Base-by-base conservation (phyloP, 2,113 vertebrate species). In the Pteropus alecto region DNA sequence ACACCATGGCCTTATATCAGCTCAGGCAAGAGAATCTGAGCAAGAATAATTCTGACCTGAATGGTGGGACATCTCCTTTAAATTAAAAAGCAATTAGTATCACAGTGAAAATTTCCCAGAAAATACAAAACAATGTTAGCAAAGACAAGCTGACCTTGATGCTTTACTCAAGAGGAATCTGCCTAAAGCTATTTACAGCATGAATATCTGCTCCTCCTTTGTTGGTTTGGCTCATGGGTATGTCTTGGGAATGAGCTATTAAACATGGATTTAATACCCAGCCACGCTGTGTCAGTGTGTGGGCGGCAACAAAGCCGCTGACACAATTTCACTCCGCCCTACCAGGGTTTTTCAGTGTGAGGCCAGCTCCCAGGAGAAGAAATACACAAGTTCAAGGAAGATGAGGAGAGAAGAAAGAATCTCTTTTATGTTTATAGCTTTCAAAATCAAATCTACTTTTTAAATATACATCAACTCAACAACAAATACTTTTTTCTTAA, bases 221-320 rank as follows among this genome's bases (percentile, higher is more conserved):
- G 78, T n/a, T 78, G 78, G 68, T 56, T 92, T 96, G 96, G 92
- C 84, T 90, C 68, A 7, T 0, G 67, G 77, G 10, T 51, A 68
- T 51, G 56, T 58, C 87, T 60, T 88, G 95, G 97, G 96, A 98
- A 90, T 70, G 90, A 95, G 86, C 76, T 93, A 91, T 95, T 93
- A 90, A 95, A 73, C 46, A 30, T 65, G 92, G 74, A 93, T 78
- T 95, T 92, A 86, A 92, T 84, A 92, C 58, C 58, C n/a, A 79
- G 60, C 48, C 94, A 30, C 48, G 5, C 74, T n/a, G 46, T 81
- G 60, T 94, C 95, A 21, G 77, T 86, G 96, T 91, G 96, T 95
- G 97, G 96, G 95, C 68, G n/a, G 46, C n/a, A 35, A 71, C 61
- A 84, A 85, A 96, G 54, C 56, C 82, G 95, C 78, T 83, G 81